Evolutionary conservation across 1,140 invertebrate species (phyloP), one percentile per base, ranked within the genome.

Genomic region (Drosophila carrolli): DNA sequence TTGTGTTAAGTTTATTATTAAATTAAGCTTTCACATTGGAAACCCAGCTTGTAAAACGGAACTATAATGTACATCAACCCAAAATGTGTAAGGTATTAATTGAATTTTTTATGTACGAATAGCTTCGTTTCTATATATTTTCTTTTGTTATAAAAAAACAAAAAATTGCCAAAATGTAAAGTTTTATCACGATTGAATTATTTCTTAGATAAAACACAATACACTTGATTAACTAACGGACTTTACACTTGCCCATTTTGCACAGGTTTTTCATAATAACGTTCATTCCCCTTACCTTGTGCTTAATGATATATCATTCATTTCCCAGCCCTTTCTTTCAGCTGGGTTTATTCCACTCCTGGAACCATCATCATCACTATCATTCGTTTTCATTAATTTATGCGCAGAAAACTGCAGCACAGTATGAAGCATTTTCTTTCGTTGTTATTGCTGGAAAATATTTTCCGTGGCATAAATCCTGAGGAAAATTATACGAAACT

Each of bases 391-490:
- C 47, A 70, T 78, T 86, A 88, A 82, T 82, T 82, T 86, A 82
- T 88, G 83, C 62, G 62, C 61, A 55, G 58, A 80, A 84, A 77
- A 68, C 53, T 85, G 56, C 75, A 79, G 77, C 83, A 73, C 79
- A 86, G 83, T 86, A 50, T 86, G 82, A 76, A 70, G 37, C 70
- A 71, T 70, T 86, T 68, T 75, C 40, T 32, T 38, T 53, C 35
- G 16, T 56, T 58, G 23, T 56, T 60, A 57, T 48, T 57, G 68
- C 59, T 63, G 44, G 68, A 78, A 75, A 86, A 81, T 68, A 54
- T 68, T 70, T 40, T 51, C 47, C 47, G 60, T 50, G 40, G 54
- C 81, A 79, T 83, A 71, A 83, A 68, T 61, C 58, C 37, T 66
- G 59, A 16, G 44, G 56, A 62, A 75, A 76, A 67, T 59, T 58